A percentile compares a stretch with the other conserved stretches of the same genome.
Conservation (phyloP, 2,113 vertebrate genomes). For the Gorsachius goisagi region DNA sequence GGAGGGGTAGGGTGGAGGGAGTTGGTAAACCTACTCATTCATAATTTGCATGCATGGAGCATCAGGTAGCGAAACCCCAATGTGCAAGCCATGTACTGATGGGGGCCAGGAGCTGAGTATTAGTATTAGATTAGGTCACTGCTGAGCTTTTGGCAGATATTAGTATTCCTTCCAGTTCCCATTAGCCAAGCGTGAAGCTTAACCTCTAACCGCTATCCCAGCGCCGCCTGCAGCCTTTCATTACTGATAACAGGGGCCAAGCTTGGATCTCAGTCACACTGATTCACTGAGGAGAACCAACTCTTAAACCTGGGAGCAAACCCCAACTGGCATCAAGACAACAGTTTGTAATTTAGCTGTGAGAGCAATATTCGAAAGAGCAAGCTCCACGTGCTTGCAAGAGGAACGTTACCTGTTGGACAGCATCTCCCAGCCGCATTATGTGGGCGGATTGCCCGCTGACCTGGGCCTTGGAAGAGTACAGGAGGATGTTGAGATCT, state of each 20-base stretch:
- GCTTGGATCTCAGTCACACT: background rate
- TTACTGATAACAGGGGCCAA: background rate
- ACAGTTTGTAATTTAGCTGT: background rate
- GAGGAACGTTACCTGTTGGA: constrained; percentile 83
- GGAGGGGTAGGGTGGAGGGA: background rate
- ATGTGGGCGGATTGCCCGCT: constrained; percentile 91
- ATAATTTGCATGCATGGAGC: background rate
- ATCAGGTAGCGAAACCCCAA: background rate
- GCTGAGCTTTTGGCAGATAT: background rate
- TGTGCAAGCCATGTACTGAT: fast-evolving
- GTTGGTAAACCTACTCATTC: background rate
- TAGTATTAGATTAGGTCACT: background rate
- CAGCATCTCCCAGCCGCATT: constrained; percentile 92
- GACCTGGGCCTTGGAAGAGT: constrained; percentile 95
- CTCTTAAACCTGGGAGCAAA: background rate
- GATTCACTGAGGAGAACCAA: background rate
- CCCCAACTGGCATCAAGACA: background rate
- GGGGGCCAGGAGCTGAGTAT: background rate
- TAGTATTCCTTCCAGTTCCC: background rate
- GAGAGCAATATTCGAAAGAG: fast-evolving
- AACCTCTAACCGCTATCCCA: background rate
- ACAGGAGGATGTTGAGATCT: constrained; percentile 85
- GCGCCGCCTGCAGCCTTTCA: background rate
- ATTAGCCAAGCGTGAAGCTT: background rate
- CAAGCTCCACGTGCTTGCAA: background rate